Base-by-base conservation (phyloP, 2,888 invertebrate genomes). In the Troides helena region DNA sequence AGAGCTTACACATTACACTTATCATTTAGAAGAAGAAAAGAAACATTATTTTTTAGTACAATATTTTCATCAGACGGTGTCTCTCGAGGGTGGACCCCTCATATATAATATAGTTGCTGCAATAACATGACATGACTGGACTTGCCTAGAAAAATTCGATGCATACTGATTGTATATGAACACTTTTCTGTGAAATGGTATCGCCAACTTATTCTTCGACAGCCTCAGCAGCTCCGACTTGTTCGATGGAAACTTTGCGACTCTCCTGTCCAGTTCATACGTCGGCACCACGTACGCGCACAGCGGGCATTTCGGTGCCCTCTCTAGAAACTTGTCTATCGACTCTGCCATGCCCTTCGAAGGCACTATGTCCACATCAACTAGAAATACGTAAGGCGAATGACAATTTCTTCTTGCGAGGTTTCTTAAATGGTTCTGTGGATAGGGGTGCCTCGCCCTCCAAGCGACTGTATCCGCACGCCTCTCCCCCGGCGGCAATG, bases 91-190 rank as follows among this genome's bases (percentile, higher is more conserved):
- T 30, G 30, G 30, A 30, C 30, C 4, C 30, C 30, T 3, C 30
- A 30, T 4, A 30, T 30, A 5, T 4, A 30, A 30, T 30, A 30
- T 30, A 30, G 5, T 30, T 30, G 5, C 30, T 30, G 3, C 30
- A 39, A 10, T 7, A 10, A 39, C 39, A 10, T 10, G 10, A 39
- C 10, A 10, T 10, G 10, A 10, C 39, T 39, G 8, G 2, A 84
- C 93, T 93, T 81, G 97, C 97, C 95, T 95, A 56, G 97, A 95
- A 85, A 98, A 97, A 88, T 98, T 98, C 0, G 98, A 98, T 8
- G 98, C 98, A 81, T 95, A 97, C 85, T 98, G 98, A 85, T 98
- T 98, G 85, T 97, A 97, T 78, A 97, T 97, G 85, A 98, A 98
- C 72, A 98, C 97, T 88, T 97, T 97, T 80, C 97, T 95, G 85